Conservation (phyloP, 2,113 vertebrate genomes). For the Tympanuchus pallidicinctus region DNA sequence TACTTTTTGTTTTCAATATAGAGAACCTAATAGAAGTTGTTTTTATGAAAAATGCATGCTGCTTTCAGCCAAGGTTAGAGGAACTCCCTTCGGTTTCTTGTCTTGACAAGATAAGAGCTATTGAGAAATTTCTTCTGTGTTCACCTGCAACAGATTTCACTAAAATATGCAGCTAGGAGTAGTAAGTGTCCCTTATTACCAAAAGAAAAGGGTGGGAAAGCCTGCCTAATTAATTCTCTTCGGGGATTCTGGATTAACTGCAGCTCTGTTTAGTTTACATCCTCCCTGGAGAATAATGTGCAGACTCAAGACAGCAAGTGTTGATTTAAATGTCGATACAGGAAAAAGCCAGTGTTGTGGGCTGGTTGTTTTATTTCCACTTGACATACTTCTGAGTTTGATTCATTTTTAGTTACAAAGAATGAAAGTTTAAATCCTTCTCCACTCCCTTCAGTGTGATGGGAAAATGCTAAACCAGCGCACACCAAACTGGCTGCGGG, state of each 20-base stretch:
- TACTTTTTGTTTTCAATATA: background rate
- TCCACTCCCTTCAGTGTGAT: background rate
- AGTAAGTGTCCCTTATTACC: conserved; percentile 48
- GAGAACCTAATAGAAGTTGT: background rate
- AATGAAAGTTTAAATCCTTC: conserved; percentile 1
- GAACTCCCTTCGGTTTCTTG: conserved; percentile 7
- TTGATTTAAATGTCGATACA: conserved; percentile 45
- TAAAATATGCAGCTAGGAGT: conserved; percentile 48
- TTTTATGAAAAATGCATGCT: background rate
- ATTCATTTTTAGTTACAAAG: conserved; percentile 14
- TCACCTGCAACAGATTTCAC: background rate
- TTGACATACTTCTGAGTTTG: conserved; percentile 6
- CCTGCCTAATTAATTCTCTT: conserved; percentile 27
- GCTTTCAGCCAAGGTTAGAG: conserved; percentile 13
- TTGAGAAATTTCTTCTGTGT: conserved; percentile 43
- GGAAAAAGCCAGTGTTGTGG: background rate
- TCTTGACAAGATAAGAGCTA: conserved; percentile 18
- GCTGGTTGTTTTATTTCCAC: background rate
- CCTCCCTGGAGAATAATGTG: conserved; percentile 34
- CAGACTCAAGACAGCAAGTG: conserved; percentile 37
- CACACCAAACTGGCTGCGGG: background rate
- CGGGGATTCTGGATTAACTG: conserved; percentile 58
- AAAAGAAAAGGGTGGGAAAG: conserved; percentile 47
- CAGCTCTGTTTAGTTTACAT: conserved; percentile 51
- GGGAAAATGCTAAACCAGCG: background rate